Base-by-base conservation (phyloP, 2,797 vertebrate genomes). In the Diplodus puntazzo region DNA sequence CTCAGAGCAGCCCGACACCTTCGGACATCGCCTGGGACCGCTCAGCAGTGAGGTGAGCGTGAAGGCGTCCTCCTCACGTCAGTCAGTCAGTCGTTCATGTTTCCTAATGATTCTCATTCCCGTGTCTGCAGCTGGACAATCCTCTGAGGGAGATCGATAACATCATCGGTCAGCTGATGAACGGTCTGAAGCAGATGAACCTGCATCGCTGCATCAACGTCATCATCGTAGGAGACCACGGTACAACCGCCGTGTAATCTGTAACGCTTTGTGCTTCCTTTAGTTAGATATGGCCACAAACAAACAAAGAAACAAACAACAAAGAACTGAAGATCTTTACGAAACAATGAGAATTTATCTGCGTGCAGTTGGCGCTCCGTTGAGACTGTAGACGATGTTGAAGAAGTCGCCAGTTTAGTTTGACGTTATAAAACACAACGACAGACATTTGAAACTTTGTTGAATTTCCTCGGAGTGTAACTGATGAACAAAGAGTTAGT, bases 211-310 rank as follows among this genome's bases (percentile, higher is more conserved):
- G 98, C 82, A 96, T 97, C 68, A 99, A 99, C 55, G 94, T 99
- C 91, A 97, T 99, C 91, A 94, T 99, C 67, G 97, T 99, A 11
- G 98, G 98, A 73, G 98, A 99, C 80, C 98, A 99, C 5, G 98
- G 98, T 98, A 96, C 80, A 50, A 73, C 34, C 49, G 1, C 14
- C 20, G 1, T 3, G 0, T 14, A 4, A 1, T 2, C 4, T 3
- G 4, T 17, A 17, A 39, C 14, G 1, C 10, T 62, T 25, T 10
- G 9, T n/a, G 18, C n/a, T 21, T 43, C 39, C 27, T 61, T 62
- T 0, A 48, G 39, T 21, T 30, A 6, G 2, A 12, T 21, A 21
- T 45, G 12, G 7, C 2, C 5, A 7, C 30, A 34, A 34, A 34
- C 30, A 7, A 7, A 34, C 30, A 34, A 34, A 34, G 8, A 39